Evolutionary conservation across 2,113 vertebrate species (phyloP), one percentile per base, ranked within the genome.

Genomic region (Glaucomys volans): DNA sequence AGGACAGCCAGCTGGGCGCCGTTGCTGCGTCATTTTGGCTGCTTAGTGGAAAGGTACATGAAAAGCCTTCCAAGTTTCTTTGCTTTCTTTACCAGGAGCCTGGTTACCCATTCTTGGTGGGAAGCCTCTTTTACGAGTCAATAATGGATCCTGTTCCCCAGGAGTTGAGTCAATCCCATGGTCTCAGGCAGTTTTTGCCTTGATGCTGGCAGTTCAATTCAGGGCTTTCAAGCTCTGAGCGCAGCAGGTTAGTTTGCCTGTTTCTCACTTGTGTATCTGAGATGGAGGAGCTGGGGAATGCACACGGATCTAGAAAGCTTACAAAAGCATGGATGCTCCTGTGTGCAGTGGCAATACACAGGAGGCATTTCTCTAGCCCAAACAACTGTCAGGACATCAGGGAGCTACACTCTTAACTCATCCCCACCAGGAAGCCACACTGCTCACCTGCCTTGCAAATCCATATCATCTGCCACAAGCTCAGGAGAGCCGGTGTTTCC

Each of bases 71-170:
- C 74, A 79, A 12, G 10, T 50, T 54, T 93, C 1, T 20, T 3
- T 90, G 37, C 0, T 92, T 92, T 97, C 28, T 66, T 40, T 22
- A 2, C 35, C n/a, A 79, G 50, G 71, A 95, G 81, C 6, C 79
- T 81, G 79, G 50, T 96, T 92, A 54, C 30, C 90, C 52, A 52
- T 57, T 97, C 44, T 71, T 8, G 0, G 35, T 11, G 80, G 67
- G 97, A 95, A 94, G 94, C 87, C 66, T 54, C 8, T 30, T 97
- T 94, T 90, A 87, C 1, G 0, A 37, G 66, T 96, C 90, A 97
- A 69, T 97, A 94, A 94, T 57, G 0, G 89, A 90, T 94, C 97
- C 95, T 20, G 26, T 18, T 66, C 20, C 32, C 69, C 84, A n/a
- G 74, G 37, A 91, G 40, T 32, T 84, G 47, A 96, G 92, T 96